Base-by-base conservation (phyloP, 64 coral and sea anemone genomes). In the Cladopsammia gracilis region DNA sequence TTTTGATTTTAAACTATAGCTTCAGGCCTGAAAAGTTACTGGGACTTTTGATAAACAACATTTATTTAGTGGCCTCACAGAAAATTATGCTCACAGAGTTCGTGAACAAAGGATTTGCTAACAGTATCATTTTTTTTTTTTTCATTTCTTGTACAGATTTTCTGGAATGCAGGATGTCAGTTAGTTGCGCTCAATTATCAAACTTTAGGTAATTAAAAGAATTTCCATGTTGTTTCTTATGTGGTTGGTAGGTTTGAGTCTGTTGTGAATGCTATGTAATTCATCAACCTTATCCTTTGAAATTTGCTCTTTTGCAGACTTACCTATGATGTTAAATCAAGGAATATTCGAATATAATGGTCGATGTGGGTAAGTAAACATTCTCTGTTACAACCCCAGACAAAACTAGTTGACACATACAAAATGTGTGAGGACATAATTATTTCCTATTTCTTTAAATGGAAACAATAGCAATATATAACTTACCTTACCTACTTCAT, bases 281-380 rank as follows among this genome's bases (percentile, higher is more conserved):
- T 56, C 5, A 56, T 56, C 5, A 56, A 10, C 53, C 3, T 56
- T 56, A 11, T 75, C 10, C 15, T 23, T 78, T 70, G 43, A 4
- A 68, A 67, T 57, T 75, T 75, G 44, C 65, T 77, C 51, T 76
- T 16, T 91, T 71, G 2, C 43, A 99, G 98, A 99, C 58, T 93
- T 99, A 56, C 58, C 91, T 20, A 99, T 99, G 98, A 99, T 99
- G 98, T 93, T 99, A 12, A 99, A 99, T 48, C 70, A 91, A 91
- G 98, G 98, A 77, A 96, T 95, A 74, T 99, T 99, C 86, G 98
- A 99, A 92, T 99, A 94, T 76, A 99, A 99, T 80, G 98, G 94
- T 1, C 90, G 85, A 48, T 94, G 98, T 69, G 98, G 98, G 98
- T 98, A 83, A 91, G 97, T 99, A 18, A 42, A 7, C 5, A 19